Conservation (phyloP, 2,113 vertebrate species). For the Sorex araneus region DNA sequence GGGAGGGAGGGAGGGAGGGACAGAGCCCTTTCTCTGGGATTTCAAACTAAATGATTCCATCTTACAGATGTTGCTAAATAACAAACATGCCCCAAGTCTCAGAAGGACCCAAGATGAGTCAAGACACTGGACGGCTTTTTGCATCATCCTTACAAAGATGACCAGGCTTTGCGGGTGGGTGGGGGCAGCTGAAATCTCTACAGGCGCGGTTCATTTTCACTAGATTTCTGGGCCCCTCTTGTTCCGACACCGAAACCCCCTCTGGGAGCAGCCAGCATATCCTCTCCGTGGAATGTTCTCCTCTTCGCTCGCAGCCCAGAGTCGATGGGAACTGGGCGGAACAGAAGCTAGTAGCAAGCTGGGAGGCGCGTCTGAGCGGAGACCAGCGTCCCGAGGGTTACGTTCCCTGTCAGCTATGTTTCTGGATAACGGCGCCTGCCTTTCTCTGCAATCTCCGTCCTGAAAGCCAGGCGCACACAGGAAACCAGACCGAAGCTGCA, state of each 20-base stretch:
- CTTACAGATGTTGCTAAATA: background rate
- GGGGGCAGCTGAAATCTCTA: background rate
- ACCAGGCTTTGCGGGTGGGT: background rate
- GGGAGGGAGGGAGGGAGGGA: too few species aligned
- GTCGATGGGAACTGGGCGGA: background rate
- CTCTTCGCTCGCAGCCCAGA: background rate
- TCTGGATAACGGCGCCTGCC: background rate
- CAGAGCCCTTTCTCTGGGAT: background rate
- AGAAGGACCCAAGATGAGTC: background rate
- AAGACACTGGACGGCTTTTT: conserved; percentile 11
- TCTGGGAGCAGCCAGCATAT: conserved; percentile 25
- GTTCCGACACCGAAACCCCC: too few species aligned
- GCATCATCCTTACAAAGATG: background rate
- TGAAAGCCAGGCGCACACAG: too few species aligned
- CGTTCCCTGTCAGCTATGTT: background rate
- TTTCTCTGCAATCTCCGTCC: background rate
- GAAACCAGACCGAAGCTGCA: background rate
- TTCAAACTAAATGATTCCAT: background rate
- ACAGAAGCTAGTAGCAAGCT: background rate
- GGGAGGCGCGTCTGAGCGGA: background rate
- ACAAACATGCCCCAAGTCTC: background rate
- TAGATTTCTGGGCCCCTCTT: background rate
- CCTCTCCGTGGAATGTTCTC: background rate
- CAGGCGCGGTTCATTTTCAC: conserved; percentile 24
- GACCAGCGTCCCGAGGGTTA: background rate